These are phyloP conservation scores for Pardalotus punctatus DNA, from an alignment of 2,113 vertebrate genomes.

Conservation along the genomic window DNA sequence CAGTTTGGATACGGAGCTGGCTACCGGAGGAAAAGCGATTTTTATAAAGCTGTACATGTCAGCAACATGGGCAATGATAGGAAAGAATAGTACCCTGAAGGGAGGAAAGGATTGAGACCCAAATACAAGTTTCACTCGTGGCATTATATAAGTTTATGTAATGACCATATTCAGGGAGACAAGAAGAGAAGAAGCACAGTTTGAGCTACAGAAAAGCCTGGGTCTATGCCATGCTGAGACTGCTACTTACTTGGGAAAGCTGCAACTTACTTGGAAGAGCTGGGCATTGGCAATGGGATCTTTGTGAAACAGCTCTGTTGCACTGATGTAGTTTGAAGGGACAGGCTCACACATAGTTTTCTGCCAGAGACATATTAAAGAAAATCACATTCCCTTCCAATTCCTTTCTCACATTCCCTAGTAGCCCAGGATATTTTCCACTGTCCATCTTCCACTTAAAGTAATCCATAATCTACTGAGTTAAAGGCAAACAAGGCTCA, in stretches of 20 bases:
- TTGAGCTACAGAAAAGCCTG: background rate
- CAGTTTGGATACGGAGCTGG: background rate
- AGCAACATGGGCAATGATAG: background rate
- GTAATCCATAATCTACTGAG: background rate
- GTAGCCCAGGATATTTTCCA: background rate
- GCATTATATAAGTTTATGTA: background rate
- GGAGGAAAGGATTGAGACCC: background rate
- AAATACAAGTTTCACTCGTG: background rate
- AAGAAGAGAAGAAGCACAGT: background rate
- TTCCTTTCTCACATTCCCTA: background rate
- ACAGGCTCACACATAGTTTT: conserved; percentile 68
- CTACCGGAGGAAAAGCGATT: background rate
- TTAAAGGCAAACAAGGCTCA: background rate
- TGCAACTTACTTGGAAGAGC: conserved; percentile 90
- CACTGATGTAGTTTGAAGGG: conserved; percentile 74
- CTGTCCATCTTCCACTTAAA: background rate
- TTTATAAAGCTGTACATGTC: background rate
- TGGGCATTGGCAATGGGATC: conserved; percentile 82
- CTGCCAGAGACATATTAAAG: conserved; percentile 63
- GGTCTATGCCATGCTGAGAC: background rate
- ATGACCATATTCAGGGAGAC: background rate
- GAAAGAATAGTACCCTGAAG: background rate
- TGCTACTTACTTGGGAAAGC: conserved; percentile 84
- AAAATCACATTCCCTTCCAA: background rate
- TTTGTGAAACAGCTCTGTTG: conserved; percentile 79